Base-by-base conservation (phyloP, 2,113 vertebrate genomes). In the Ovibos moschatus region DNA sequence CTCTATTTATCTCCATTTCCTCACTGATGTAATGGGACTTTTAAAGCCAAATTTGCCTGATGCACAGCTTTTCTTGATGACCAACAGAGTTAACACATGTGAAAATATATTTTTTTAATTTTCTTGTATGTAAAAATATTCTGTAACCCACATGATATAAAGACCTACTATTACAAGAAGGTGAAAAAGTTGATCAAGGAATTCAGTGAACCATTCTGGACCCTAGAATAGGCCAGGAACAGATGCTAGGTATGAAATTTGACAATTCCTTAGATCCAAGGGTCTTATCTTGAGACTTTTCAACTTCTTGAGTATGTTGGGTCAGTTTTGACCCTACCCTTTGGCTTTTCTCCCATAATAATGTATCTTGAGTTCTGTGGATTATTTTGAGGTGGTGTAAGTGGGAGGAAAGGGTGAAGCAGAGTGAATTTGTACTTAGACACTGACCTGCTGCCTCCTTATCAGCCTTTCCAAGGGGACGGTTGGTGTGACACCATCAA, bases 401-500 rank as follows among this genome's bases (percentile, higher is more conserved):
- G 1, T 5, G 40, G 45, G 82, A 57, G 23, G 30, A 8, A 0
- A 51, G 57, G 16, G 30, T 0, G 6, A 57, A 50, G 27, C 9
- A 7, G 5, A 30, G 27, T 36, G 57, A 10, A 28, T 7, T 23
- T 40, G 16, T 15, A 57, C 50, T 5, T 28, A 60, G 84, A 57
- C 15, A 6, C 83, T 97, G 71, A 97, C 47, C 47, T 79, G 33
- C 0, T 0, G 43, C 96, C 81, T 91, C 97, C 64, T 98, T 83
- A 91, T 55, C 93, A 99, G 99, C 99, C 99, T 91, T 99, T 99
- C 97, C 99, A 99, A 98, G 99, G 99, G 40, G 99, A 99, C 0
- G 99, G 99, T 78, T 99, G 99, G 99, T 99, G 99, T 50, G 99
- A 99, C 98, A 99, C 99, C 71, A 99, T 99, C 98, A 99, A 99